Percentiles rank a stretch among this genome's conserved stretches.
These are phyloP conservation scores for Neodiprion pinetum DNA, from an alignment of 1,140 invertebrate species.

Conservation along the genomic window DNA sequence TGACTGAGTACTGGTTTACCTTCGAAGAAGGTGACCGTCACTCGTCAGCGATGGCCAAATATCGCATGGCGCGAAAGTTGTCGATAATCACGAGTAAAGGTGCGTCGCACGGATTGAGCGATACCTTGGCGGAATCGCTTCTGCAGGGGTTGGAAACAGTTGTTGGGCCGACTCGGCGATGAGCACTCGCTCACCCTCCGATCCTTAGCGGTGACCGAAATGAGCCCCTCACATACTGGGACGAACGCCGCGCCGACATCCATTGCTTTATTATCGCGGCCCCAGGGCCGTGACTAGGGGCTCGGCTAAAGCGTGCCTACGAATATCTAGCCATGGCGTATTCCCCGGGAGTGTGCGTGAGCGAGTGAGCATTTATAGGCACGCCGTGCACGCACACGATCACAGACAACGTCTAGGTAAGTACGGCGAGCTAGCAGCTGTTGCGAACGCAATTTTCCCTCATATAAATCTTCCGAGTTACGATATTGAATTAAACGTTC, in stretches of 20 bases:
- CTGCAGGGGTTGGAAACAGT: background rate
- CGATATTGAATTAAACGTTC: constrained; percentile 50
- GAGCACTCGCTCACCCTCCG: background rate
- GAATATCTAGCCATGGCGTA: too few relatives aligned
- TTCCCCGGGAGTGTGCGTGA: background rate
- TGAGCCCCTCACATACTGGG: background rate
- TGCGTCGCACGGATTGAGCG: background rate
- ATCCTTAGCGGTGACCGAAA: background rate
- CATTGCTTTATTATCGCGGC: too few relatives aligned
- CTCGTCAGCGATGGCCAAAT: too few relatives aligned
- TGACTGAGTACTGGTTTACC: too few relatives aligned
- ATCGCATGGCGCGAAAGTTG: too few relatives aligned
- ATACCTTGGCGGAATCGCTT: background rate
- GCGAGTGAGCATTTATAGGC: background rate
- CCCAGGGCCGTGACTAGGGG: too few relatives aligned
- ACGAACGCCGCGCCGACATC: too few relatives aligned
- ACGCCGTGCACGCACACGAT: too few relatives aligned
- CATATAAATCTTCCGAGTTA: constrained; percentile 44
- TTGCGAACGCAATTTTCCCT: constrained; percentile 47
- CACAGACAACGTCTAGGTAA: too few relatives aligned
- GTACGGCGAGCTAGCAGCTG: constrained; percentile 32
- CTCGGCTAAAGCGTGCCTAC: too few relatives aligned
- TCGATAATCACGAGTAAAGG: background rate
- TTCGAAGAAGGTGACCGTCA: too few relatives aligned
- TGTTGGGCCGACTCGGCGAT: background rate